Base-by-base conservation (phyloP, 2,797 vertebrate genomes). In the Gymnoscopelus braueri region DNA sequence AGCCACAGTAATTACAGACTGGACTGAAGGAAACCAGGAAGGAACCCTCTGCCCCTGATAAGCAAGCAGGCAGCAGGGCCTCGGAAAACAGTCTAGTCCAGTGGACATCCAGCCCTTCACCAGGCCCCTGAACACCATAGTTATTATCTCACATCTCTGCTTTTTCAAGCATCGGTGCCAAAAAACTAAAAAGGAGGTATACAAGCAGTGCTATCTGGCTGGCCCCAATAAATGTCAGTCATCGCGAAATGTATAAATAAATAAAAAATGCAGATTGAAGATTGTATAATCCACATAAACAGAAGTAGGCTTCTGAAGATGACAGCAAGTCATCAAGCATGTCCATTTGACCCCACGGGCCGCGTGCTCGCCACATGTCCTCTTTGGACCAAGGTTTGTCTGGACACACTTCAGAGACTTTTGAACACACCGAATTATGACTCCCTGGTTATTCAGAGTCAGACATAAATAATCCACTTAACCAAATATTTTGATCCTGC, bases 1-100 rank as follows among this genome's bases (percentile, higher is more conserved):
- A 80, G 84, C 61, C 59, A 71, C 82, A 75, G 84, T 92, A 93
- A 94, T 94, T 92, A 91, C 87, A 84, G 71, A 75, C 56, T 57
- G 69, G 75, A 80, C 79, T 78, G 88, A 91, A 91, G 89, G 88
- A 93, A 93, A 92, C 88, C 92, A 93, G 93, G 93, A 94, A 94
- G 92, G 91, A 94, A 94, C 91, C 86, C 75, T 87, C 83, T 81
- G 78, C 12, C n/a, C 81, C 83, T 81, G 91, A 95, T 93, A 93
- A 93, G 92, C 82, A 84, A 83, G 92, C 82, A 84, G 83, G 75
- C 85, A 71, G 81, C 11, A 64, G 59, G 59, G 83, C 83, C 83
- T 85, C 85, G 66, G 69, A 90, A 92, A 92, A 88, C 86, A 90
- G 55, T 74, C 60, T 63, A 59, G 77, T 85, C 76, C 59, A 83